These are phyloP conservation scores for Gasterosteus aculeatus DNA, from an alignment of 2,113 vertebrate genomes.

Conservation along the genomic window DNA sequence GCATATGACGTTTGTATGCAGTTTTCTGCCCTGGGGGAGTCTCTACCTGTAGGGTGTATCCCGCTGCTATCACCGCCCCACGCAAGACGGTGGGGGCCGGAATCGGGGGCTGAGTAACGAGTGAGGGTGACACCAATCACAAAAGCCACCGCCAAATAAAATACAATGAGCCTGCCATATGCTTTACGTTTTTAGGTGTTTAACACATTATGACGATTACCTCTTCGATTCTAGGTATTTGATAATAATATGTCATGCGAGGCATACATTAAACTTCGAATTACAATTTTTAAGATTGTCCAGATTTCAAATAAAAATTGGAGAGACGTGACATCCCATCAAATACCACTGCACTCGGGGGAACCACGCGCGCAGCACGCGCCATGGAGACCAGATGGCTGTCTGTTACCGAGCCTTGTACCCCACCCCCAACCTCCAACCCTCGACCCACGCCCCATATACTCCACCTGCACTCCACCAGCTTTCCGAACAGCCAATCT, in stretches of 20 bases:
- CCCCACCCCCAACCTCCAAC: slow-evolving; percentile 26
- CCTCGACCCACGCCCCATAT: slow-evolving; percentile 11
- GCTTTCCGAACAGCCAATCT: slow-evolving; percentile 19
- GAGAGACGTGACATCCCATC: slow-evolving; percentile 48
- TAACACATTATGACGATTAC: neutral
- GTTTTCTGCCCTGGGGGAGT: slow-evolving; percentile 48
- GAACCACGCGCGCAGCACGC: slow-evolving; percentile 84
- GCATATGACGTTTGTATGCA: slow-evolving; percentile 64
- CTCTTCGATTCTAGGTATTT: neutral
- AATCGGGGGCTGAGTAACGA: neutral
- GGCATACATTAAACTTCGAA: neutral
- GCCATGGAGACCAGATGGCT: slow-evolving; percentile 80
- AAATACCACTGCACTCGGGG: slow-evolving; percentile 77
- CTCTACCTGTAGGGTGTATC: slow-evolving; percentile 60
- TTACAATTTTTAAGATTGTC: neutral
- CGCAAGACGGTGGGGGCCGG: slow-evolving; percentile 28
- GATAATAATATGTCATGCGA: fast-evolving
- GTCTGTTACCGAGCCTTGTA: slow-evolving; percentile 62
- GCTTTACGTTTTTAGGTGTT: neutral
- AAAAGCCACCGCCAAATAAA: slow-evolving; percentile 7
- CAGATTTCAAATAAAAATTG: slow-evolving; percentile 43
- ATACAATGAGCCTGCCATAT: neutral
- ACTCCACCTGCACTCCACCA: slow-evolving; percentile 27
- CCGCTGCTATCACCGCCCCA: slow-evolving; percentile 45
- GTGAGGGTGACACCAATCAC: neutral